Evolutionary conservation across 1,140 invertebrate species (phyloP).

Genomic region (Orchestia grillus): DNA sequence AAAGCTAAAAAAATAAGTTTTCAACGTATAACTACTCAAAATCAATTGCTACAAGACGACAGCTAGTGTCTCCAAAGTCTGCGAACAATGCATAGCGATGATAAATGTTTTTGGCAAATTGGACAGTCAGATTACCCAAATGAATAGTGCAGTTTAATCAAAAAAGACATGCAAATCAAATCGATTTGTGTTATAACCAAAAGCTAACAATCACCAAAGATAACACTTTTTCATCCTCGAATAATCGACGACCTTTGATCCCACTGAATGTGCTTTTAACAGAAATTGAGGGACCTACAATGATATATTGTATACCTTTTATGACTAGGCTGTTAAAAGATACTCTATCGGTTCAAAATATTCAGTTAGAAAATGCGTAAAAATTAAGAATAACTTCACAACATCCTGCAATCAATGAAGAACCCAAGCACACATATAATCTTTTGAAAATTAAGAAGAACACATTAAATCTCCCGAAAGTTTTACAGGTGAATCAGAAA

Average conservation of each 20-base stretch:
- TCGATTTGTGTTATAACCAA: background rate
- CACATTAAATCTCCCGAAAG: too few species aligned
- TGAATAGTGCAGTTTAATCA: background rate
- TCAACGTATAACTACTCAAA: background rate
- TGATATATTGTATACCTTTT: background rate
- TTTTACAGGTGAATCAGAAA: too few species aligned
- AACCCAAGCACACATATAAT: too few species aligned
- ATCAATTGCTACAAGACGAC: background rate
- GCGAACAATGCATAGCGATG: background rate
- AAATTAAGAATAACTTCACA: background rate
- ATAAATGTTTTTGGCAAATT: background rate
- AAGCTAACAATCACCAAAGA: background rate
- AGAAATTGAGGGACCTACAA: background rate
- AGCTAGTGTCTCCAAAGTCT: background rate
- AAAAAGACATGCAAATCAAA: background rate
- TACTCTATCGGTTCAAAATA: background rate
- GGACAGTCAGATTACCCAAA: background rate
- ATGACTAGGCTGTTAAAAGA: background rate
- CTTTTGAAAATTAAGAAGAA: too few species aligned
- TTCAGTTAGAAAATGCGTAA: background rate
- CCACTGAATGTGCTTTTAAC: background rate
- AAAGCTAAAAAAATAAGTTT: background rate
- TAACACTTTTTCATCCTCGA: background rate
- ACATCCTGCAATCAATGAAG: too few species aligned
- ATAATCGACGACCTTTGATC: background rate